Percentiles rank a stretch among this genome's conserved stretches.
Conservation (phyloP, 2,888 invertebrate species). For the Conistra vaccinii region DNA sequence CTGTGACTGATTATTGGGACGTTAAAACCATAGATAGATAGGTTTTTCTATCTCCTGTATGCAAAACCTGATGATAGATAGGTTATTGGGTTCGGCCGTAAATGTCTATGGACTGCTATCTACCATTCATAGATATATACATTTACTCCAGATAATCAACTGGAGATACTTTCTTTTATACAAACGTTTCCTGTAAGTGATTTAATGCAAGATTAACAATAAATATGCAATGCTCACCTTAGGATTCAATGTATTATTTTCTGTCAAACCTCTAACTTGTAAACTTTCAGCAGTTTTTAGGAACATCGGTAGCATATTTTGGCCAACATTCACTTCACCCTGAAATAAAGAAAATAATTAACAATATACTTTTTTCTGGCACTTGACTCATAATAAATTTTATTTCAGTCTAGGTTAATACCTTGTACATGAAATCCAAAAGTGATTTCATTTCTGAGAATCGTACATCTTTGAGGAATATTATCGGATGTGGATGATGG, state of each 20-base stretch:
- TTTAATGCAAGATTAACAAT: neutral
- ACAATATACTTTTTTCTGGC: conserved; percentile 27
- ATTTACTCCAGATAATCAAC: neutral
- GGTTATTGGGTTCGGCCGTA: too few relatives aligned
- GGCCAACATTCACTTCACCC: conserved; percentile 97
- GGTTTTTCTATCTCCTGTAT: too few relatives aligned
- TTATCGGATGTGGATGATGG: conserved; percentile 97
- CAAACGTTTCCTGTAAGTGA: conserved; percentile 4
- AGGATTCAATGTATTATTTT: conserved; percentile 93
- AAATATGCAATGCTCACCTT: conserved; percentile 80
- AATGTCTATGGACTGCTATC: conserved; percentile 10
- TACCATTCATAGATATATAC: neutral
- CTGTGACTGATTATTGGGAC: too few relatives aligned
- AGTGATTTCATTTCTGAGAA: conserved; percentile 97
- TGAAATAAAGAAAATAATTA: conserved; percentile 72
- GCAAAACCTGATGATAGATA: too few relatives aligned
- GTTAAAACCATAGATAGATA: too few relatives aligned
- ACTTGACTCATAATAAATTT: conserved; percentile 1
- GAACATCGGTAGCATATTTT: conserved; percentile 97
- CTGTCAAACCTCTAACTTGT: conserved; percentile 96
- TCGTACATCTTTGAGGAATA: conserved; percentile 97
- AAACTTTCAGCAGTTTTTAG: conserved; percentile 97
- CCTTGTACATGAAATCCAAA: conserved; percentile 98
- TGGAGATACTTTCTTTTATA: neutral
- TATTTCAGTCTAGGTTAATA: conserved; percentile 73